Evolutionary conservation across 2,888 invertebrate species (phyloP).

Genomic region (Atethmia centrago): DNA sequence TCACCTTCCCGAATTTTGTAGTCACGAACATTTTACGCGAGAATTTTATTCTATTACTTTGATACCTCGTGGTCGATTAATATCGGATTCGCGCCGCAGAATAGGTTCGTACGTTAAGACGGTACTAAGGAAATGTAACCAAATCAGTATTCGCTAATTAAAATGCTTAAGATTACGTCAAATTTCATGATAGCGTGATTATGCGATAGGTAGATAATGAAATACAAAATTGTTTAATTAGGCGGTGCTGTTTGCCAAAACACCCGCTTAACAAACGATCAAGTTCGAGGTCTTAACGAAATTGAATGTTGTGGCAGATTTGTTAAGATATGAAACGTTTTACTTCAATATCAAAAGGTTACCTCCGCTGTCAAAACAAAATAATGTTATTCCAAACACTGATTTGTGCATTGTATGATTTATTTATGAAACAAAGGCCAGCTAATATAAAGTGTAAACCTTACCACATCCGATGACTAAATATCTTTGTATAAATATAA

Average conservation of each 20-base stretch:
- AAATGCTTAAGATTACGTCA: constrained; percentile 55
- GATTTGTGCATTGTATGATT: too few species aligned
- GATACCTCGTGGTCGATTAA: neutral
- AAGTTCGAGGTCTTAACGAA: constrained; percentile 34
- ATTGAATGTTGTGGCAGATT: constrained; percentile 1
- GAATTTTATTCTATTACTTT: neutral
- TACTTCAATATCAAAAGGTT: neutral
- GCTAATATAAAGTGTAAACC: too few species aligned
- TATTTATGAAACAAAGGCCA: too few species aligned
- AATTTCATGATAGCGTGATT: constrained; percentile 50
- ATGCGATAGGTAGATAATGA: constrained; percentile 56
- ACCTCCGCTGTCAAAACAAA: neutral
- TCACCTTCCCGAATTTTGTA: constrained; percentile 65
- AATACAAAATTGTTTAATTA: constrained; percentile 12
- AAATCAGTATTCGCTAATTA: constrained; percentile 50
- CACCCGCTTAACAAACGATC: neutral
- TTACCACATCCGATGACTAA: too few species aligned
- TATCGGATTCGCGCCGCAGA: constrained; percentile 2
- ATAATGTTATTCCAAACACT: too few species aligned
- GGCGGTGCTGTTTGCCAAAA: constrained; percentile 14
- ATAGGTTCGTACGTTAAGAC: constrained; percentile 9
- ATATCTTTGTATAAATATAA: too few species aligned
- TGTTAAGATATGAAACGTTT: too few species aligned
- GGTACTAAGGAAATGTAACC: constrained; percentile 34
- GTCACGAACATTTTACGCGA: constrained; percentile 66